A percentile compares a stretch with the other conserved stretches of the same genome.
Conservation (phyloP, 2,888 invertebrate species). For the Perizoma affinitatum region DNA sequence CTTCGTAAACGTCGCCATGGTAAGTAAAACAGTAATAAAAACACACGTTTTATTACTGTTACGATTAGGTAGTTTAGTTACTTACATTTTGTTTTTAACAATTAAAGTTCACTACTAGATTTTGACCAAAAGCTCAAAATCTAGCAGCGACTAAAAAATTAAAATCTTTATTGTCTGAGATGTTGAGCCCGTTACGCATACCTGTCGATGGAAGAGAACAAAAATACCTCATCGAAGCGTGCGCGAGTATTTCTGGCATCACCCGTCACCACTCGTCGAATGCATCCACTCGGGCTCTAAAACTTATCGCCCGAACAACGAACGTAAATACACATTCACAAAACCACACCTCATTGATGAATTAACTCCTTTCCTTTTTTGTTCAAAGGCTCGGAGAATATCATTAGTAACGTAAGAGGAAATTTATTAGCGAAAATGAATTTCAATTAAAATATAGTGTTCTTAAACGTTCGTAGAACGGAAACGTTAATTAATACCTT, state of each 20-base stretch:
- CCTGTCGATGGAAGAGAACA: constrained; percentile 66
- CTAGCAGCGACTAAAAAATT: constrained; percentile 43
- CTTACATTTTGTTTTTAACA: no score
- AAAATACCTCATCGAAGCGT: constrained; percentile 60
- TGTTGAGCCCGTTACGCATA: constrained; percentile 56
- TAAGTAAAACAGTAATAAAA: no score
- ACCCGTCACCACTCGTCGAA: constrained; percentile 40
- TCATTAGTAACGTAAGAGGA: not conserved
- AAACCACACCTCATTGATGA: constrained; percentile 24
- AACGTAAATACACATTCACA: constrained; percentile 24
- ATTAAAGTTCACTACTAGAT: no score
- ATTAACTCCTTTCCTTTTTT: constrained; percentile 7
- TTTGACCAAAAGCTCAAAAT: constrained; percentile 4
- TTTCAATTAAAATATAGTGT: constrained; percentile 16
- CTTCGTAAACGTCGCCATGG: no score
- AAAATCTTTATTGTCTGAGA: constrained; percentile 44
- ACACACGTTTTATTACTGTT: no score
- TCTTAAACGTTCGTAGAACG: constrained; percentile 19
- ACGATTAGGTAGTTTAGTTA: no score
- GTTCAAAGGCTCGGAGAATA: not conserved
- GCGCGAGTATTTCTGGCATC: constrained; percentile 58
- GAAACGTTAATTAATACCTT: constrained; percentile 45
- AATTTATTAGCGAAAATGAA: not conserved
- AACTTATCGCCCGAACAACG: constrained; percentile 32
- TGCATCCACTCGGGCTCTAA: constrained; percentile 35